Evolutionary conservation across 2,113 vertebrate species (phyloP).

Genomic region (Pluvianellus socialis): DNA sequence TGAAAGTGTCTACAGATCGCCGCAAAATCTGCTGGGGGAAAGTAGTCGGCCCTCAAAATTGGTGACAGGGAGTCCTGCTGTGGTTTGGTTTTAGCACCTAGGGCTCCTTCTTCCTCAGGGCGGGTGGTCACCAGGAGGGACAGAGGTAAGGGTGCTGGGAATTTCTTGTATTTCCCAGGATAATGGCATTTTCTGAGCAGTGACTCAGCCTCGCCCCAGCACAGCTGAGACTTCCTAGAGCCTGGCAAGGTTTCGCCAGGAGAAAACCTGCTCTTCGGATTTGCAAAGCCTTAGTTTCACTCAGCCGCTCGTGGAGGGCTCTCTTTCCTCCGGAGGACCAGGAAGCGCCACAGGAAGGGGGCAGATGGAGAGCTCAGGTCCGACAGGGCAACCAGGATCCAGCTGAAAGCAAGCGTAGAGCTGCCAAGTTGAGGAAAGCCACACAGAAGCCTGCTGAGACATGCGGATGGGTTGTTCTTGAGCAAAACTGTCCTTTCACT

Average conservation of each 20-base stretch:
- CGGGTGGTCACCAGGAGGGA: not conserved
- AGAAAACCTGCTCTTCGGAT: not conserved
- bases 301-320: not conserved
- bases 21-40: not conserved
- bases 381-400: not conserved
- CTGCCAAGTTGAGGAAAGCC: not conserved
- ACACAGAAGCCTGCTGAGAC: not conserved
- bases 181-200: not conserved
- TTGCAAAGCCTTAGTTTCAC: not conserved
- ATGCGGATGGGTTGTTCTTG: not conserved
- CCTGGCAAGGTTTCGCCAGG: not conserved
- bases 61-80: not conserved
- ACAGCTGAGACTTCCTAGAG: not conserved
- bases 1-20: not conserved
- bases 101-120: not conserved
- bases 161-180: not conserved
- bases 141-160: not conserved
- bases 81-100: not conserved
- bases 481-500: not conserved
- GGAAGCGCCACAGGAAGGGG: fast-evolving
- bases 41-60: not conserved
- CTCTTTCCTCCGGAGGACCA: not conserved
- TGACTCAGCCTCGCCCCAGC: not conserved
- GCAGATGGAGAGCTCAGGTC: not conserved
- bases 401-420: not conserved